Base-by-base conservation (phyloP, 2,113 vertebrate species). In the Urocynchramus pylzowi region DNA sequence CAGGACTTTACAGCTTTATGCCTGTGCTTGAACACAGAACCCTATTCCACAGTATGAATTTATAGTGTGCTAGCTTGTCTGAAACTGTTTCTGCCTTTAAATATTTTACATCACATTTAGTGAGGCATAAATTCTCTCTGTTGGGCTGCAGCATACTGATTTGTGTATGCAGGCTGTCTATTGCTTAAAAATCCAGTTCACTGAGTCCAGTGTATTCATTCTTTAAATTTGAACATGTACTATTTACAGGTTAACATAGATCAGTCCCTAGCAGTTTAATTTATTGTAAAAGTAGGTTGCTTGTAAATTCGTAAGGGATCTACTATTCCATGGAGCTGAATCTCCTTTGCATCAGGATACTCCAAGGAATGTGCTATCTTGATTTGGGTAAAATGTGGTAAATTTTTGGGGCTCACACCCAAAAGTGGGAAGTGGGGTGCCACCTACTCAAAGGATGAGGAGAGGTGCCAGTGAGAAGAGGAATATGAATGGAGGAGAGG, bases 51-150 rank as follows among this genome's bases (percentile, higher is more conserved):
- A 11, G 23, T 14, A 14, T 56, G 42, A 82, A 81, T 92, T 89
- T 84, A 81, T 54, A 42, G 59, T 28, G 21, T 10, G 1, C 68
- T 88, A 61, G 11, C 54, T 93, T 84, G 30, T 75, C 76, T 87
- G 86, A 84, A 39, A 84, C 35, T 9, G 13, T 56, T 92, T n/a
- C 68, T 83, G 35, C 76, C 60, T 59, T 78, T 76, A 86, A 93
- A 77, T 92, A 69, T 42, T 93, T 78, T 47, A 63, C 42, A 37
- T 90, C 4, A 4, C 10, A 2, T 94, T 90, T 80, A 70, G 53
- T 6, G 4, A 84, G 78, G 49, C 63, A 26, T 90, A 64, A 88
- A 76, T 94, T 87, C 61, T 70, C n/a, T 61, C 26, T 7, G 1
- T 27, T 50, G 65, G 77, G 64, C 52, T 81, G 6, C 52, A 67